Conservation (phyloP, 1,140 invertebrate species). For the Ceratina calcarata region DNA sequence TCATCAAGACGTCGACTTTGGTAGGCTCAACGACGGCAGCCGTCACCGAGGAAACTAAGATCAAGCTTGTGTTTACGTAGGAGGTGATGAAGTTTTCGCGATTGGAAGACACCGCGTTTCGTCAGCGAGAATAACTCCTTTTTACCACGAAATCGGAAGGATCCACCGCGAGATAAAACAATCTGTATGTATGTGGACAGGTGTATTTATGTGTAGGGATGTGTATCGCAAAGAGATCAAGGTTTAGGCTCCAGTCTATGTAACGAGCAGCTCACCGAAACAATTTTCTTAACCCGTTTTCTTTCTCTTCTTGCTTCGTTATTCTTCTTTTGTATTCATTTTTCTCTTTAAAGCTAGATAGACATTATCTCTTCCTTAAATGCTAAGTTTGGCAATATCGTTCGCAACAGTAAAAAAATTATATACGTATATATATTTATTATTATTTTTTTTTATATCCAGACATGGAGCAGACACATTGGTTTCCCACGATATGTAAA, state of each 20-base stretch:
- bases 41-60: conserved; percentile 8
- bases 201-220: neutral
- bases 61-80: conserved; percentile 15
- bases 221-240: conserved; percentile 45
- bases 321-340: neutral
- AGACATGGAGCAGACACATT: conserved; percentile 47
- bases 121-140: conserved; percentile 29
- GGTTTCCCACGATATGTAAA: conserved; percentile 46
- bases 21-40: conserved; percentile 4
- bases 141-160: conserved; percentile 26
- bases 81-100: conserved; percentile 7
- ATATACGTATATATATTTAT: conserved; percentile 50
- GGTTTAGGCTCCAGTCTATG: conserved; percentile 49
- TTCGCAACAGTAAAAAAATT: conserved; percentile 50
- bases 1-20: conserved; percentile 4
- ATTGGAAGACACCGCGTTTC: conserved; percentile 49
- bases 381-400: conserved; percentile 55
- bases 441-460: conserved; percentile 36
- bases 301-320: neutral
- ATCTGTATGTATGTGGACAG: neutral
- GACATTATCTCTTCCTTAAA: conserved; percentile 37
- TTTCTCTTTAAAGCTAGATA: conserved; percentile 33
- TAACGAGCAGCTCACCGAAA: conserved; percentile 41
- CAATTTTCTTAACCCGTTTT: conserved; percentile 10
- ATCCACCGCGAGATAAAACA: conserved; percentile 20